These are phyloP conservation scores for Callyntrura sp. DNA, from an alignment of 2,888 invertebrate genomes.

Conservation along the genomic window DNA sequence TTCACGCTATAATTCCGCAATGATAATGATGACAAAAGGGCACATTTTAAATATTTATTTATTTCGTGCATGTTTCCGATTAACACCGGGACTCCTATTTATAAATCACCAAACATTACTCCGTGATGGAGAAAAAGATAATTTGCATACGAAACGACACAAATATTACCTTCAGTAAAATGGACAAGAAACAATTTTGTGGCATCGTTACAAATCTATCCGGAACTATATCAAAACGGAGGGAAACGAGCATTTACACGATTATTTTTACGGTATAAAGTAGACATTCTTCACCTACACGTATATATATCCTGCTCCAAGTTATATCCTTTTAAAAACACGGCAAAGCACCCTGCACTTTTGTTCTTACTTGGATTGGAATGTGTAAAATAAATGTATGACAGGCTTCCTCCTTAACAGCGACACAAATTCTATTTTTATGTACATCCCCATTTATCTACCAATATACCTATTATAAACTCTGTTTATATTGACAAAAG, in stretches of 20 bases:
- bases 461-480: neutral
- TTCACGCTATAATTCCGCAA: neutral
- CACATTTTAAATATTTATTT: conserved; percentile 36
- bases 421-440: conserved; percentile 33
- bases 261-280: conserved; percentile 42
- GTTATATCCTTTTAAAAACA: conserved; percentile 9
- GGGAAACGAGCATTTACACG: conserved; percentile 50
- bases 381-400: conserved; percentile 6
- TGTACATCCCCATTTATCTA: neutral
- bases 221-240: conserved; percentile 23
- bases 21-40: neutral
- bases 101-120: neutral
- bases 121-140: conserved; percentile 7
- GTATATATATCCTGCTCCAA: neutral
- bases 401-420: conserved; percentile 23
- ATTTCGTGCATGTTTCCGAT: conserved; percentile 38
- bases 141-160: conserved; percentile 47
- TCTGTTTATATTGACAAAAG: conserved; percentile 37
- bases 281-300: neutral
- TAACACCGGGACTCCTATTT: neutral
- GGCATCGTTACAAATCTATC: conserved; percentile 51
- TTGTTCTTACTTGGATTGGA: neutral
- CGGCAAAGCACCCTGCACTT: conserved; percentile 13
- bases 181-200: conserved; percentile 21
- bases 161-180: conserved; percentile 30